phyloP scores from a whole-genome alignment of 1,140 invertebrate genomes.

The Drosophila guanche region DNA sequence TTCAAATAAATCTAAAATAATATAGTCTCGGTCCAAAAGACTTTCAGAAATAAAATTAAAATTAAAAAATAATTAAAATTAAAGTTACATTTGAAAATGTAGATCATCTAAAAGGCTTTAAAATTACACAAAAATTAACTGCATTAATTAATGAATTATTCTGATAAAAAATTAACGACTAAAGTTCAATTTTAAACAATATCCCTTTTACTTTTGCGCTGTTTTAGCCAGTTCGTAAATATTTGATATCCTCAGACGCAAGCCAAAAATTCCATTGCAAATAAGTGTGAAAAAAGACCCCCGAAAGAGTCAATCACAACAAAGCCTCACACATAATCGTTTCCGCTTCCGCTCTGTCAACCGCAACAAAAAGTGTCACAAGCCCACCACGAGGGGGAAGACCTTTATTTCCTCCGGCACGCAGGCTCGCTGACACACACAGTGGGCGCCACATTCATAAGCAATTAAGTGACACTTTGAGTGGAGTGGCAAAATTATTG shows the following conservation, averaged over 20 bases:
- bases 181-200: no score
- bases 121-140: no score
- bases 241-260: background rate
- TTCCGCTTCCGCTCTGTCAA: constrained; percentile 43
- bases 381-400: constrained; percentile 22
- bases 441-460: constrained; percentile 58
- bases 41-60: no score
- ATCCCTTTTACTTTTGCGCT: no score
- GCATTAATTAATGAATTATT: no score
- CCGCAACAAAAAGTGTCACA: constrained; percentile 34
- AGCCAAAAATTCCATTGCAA: background rate
- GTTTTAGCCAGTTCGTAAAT: background rate
- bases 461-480: constrained; percentile 71
- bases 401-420: no score
- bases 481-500: constrained; percentile 53
- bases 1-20: no score
- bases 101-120: no score
- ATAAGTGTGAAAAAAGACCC: constrained; percentile 3
- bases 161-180: no score
- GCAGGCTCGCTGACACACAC: constrained; percentile 1
- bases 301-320: constrained; percentile 6
- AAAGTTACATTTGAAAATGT: no score
- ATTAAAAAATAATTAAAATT: no score
- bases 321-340: constrained; percentile 17
- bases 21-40: no score